Percentiles rank a stretch among this genome's conserved stretches.
Conservation (phyloP, 1,140 invertebrate genomes). For the Sarcophaga peregrina region DNA sequence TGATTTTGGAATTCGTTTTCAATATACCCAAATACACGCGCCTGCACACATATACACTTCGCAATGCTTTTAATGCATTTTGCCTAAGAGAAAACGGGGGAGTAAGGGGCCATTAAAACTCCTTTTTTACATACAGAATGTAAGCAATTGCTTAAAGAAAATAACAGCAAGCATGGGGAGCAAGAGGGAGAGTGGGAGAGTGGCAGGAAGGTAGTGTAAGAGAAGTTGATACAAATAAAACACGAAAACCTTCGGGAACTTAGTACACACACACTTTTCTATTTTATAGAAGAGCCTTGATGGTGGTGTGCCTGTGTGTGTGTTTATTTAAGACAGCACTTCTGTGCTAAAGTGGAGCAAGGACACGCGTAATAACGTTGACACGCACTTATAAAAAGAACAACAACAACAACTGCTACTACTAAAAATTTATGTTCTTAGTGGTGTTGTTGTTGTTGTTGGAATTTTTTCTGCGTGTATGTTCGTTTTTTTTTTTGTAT, state of each 20-base stretch:
- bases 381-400: slow-evolving; percentile 32
- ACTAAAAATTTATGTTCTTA: slow-evolving; percentile 9
- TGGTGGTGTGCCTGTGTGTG: not conserved
- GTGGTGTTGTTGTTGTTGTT: not conserved
- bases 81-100: too few relatives aligned
- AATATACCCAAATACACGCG: not conserved
- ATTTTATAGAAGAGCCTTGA: not conserved
- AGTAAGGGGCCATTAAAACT: too few relatives aligned
- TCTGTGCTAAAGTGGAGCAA: slow-evolving; percentile 33
- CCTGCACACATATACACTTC: too few relatives aligned
- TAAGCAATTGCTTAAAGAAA: too few relatives aligned
- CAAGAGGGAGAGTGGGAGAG: not conserved
- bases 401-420: not conserved
- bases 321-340: not conserved
- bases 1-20: slow-evolving; percentile 27
- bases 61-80: too few relatives aligned
- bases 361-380: slow-evolving; percentile 41
- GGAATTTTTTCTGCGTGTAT: not conserved
- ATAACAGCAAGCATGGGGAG: too few relatives aligned
- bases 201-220: not conserved
- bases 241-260: slow-evolving; percentile 32
- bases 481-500: not conserved
- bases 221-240: not conserved
- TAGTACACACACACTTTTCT: not conserved
- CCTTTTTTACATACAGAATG: too few relatives aligned